Base-by-base conservation (phyloP, 1,140 invertebrate species). In the Drosophila malerkotliana region DNA sequence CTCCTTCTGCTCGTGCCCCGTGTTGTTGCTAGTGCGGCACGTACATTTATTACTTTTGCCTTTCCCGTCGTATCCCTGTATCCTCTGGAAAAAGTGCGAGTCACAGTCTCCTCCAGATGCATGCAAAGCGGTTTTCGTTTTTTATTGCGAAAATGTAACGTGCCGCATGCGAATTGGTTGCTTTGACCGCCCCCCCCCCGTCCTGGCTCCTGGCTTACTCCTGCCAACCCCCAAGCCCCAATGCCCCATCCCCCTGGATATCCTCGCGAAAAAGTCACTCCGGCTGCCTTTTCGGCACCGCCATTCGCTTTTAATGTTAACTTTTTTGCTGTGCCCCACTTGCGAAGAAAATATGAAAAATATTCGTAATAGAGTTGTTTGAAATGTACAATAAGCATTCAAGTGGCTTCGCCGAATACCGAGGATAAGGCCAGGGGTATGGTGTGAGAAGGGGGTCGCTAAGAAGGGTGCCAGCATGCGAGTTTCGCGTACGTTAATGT, bases 301-400 rank as follows among this genome's bases (percentile, higher is more conserved):
- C 78, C 81, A 81, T 74, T 44, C 82, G 59, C 76, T 79, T 73
- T 85, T 85, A 81, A 85, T 81, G 85, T 82, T 77, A 77, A 85
- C 75, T 85, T 80, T 89, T 85, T 81, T 44, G 41, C 72, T 51
- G 72, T 60, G 71, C 78, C 64, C 72, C 62, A 74, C 72, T 75
- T 72, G 80, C 73, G 59, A 77, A 61, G 61, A 63, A 78, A 90
- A 85, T 82, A 84, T 87, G 85, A 85, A 85, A 89, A 84, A 90
- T 88, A 88, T 88, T 88, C 83, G 83, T 88, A 88, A 88, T 88
- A 88, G 83, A 88, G 83, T 88, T 88, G 83, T 88, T 88, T 88
- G 83, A 88, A 88, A 88, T 88, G 83, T 88, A 88, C 79, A 89
- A 88, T 88, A 87, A 87, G 83, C 79, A 76, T 82, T 87, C 82